A percentile compares a stretch with the other conserved stretches of the same genome.
These are phyloP conservation scores for Chymomyza caudatula DNA, from an alignment of 2,888 invertebrate species.

Conservation along the genomic window DNA sequence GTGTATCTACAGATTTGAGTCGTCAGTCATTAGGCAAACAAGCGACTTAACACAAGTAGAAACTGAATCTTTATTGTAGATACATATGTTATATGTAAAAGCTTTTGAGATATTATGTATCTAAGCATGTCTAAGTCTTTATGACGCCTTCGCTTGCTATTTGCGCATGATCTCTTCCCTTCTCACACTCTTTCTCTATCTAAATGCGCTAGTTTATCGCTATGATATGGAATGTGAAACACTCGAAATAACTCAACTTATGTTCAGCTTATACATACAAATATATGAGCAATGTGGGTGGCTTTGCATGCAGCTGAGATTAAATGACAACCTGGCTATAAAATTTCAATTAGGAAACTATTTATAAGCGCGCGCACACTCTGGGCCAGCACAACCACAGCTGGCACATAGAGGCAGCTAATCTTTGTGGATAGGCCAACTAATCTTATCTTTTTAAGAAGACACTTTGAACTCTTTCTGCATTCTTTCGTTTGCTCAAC, in stretches of 20 bases:
- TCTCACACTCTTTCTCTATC: background rate
- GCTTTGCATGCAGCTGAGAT: background rate
- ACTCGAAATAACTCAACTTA: background rate
- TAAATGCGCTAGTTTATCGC: background rate
- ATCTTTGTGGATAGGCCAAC: background rate
- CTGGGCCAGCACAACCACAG: background rate
- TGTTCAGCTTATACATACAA: no score
- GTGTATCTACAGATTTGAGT: background rate
- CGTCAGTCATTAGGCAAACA: background rate
- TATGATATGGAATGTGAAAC: background rate
- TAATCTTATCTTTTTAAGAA: background rate
- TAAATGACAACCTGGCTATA: conserved; percentile 3
- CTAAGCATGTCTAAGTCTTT: background rate
- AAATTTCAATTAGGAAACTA: conserved; percentile 4
- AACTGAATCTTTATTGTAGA: background rate
- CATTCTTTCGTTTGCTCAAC: background rate
- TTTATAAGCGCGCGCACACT: background rate
- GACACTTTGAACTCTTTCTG: background rate
- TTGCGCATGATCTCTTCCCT: background rate
- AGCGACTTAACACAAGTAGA: background rate
- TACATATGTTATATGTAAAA: no score
- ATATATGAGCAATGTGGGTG: background rate
- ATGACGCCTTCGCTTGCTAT: background rate
- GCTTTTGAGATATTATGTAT: background rate
- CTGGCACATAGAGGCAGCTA: background rate